Base-by-base conservation (phyloP, 1,140 invertebrate genomes). In the Telenomus remus region DNA sequence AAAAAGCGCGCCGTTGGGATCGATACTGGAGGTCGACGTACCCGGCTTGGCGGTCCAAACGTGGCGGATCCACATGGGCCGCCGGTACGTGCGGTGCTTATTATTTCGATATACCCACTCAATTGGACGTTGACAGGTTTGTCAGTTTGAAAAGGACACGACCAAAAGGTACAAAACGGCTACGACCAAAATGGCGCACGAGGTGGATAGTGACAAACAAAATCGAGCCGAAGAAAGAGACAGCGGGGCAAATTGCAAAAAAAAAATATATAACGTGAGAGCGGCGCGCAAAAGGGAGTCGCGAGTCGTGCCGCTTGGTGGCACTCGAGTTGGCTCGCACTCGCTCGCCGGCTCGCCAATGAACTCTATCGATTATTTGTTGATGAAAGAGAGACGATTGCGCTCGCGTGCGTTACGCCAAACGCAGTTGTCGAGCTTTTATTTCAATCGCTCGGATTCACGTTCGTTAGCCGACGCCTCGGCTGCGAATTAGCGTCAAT, bases 11-110 rank as follows among this genome's bases (percentile, higher is more conserved):
- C 27, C 60, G 60, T 34, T 61, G 60, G 55, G 70, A 78, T 78
- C 76, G 76, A 78, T 78, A 73, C 57, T 37, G 49, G 76, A 78
- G 76, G 76, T 78, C 70, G 76, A 70, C 76, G 76, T 78, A 78
- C 76, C 50, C 76, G 59, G 59, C 42, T 27, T 27, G 19, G 60
- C 69, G 70, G 69, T 60, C 69, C 55, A 65, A 69, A 64, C 60
- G 59, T 39, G 15, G 66, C 51, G 63, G 56, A 70, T 48, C 43
- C 47, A 47, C 19, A 14, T 16, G 14, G 47, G 42, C 53, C 42
- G 35, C 16, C 37, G 35, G 9, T 64, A 12, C 42, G 42, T 5
- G 27, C 7, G 14, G 50, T 35, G 59, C 65, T 57, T 74, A 71
- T 71, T 74, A 73, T 71, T 69, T 66, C 64, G 66, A 69, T 63